Evolutionary conservation across 2,113 vertebrate species (phyloP).

Genomic region (Hydrochoerus hydrochaeris): DNA sequence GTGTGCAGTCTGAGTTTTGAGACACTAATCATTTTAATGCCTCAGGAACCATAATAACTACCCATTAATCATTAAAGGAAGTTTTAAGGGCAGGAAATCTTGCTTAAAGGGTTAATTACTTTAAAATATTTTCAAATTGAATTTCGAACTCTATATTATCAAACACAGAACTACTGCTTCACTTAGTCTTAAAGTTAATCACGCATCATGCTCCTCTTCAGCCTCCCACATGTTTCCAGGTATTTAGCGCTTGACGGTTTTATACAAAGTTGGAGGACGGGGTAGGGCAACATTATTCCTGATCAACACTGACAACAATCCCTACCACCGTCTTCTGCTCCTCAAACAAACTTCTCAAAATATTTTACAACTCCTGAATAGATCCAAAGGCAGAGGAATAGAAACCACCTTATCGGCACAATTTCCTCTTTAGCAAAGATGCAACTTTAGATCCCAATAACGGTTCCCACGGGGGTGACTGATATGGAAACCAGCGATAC

Average conservation of each 20-base stretch:
- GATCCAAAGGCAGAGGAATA: not conserved
- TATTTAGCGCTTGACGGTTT: not conserved
- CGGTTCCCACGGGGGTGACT: not conserved
- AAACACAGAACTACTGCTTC: not conserved
- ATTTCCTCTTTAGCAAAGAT: not conserved
- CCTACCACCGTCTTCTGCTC: not conserved
- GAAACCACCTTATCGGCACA: not conserved
- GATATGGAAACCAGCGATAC: not conserved
- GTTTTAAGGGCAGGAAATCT: not conserved
- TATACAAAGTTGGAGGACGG: not conserved
- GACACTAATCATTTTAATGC: not conserved
- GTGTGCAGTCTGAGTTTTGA: not conserved
- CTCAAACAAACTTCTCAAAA: not conserved
- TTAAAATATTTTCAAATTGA: slow-evolving; percentile 4
- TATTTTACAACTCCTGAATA: not conserved
- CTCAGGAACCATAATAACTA: slow-evolving; percentile 24
- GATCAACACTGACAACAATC: not conserved
- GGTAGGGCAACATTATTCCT: not conserved
- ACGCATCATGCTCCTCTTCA: not conserved
- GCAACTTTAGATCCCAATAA: not conserved
- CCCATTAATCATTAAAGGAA: not conserved
- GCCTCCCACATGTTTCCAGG: not conserved
- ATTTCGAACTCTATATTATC: slow-evolving; percentile 13
- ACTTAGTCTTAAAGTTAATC: not conserved
- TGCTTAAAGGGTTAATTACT: slow-evolving; percentile 31